Conservation (phyloP, 23 tunicate genomes). For the Botrylloides violaceus region DNA sequence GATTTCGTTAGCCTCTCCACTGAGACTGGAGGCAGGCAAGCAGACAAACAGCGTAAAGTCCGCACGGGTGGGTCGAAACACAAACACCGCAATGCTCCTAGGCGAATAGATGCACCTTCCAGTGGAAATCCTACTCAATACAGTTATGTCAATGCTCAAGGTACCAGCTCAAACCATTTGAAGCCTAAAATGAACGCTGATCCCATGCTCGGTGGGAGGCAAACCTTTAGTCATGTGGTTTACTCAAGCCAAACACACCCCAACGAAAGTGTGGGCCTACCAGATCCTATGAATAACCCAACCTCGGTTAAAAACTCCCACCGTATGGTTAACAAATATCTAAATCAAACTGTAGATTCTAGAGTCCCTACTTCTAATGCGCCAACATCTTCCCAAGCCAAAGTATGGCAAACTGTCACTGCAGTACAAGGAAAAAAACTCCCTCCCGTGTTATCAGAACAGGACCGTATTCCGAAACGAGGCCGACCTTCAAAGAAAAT, state of each 20-base stretch:
- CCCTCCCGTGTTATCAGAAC: slow-evolving; percentile 82
- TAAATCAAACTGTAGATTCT: neutral
- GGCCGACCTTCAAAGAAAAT: slow-evolving; percentile 93
- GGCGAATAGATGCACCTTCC: too few species aligned
- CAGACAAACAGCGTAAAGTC: slow-evolving; percentile 6
- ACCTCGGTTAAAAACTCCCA: neutral
- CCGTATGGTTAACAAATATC: neutral
- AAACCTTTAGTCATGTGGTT: too few species aligned
- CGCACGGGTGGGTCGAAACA: neutral
- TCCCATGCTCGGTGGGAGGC: slow-evolving; percentile 43
- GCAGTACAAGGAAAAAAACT: slow-evolving; percentile 84
- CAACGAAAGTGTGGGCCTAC: neutral
- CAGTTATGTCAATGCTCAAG: neutral
- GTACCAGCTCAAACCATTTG: slow-evolving; percentile 21
- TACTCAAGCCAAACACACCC: neutral
- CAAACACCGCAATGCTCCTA: neutral
- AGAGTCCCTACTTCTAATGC: neutral
- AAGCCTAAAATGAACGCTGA: slow-evolving; percentile 81
- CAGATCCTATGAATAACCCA: neutral
- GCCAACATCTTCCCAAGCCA: neutral
- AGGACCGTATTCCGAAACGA: slow-evolving; percentile 85
- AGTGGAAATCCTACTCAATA: neutral
- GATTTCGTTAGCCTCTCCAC: neutral
- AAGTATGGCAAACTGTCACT: slow-evolving; percentile 94
- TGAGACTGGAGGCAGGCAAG: neutral